Evolutionary conservation across 2,888 invertebrate genomes (phyloP).

Genomic region (Acronicta alni): DNA sequence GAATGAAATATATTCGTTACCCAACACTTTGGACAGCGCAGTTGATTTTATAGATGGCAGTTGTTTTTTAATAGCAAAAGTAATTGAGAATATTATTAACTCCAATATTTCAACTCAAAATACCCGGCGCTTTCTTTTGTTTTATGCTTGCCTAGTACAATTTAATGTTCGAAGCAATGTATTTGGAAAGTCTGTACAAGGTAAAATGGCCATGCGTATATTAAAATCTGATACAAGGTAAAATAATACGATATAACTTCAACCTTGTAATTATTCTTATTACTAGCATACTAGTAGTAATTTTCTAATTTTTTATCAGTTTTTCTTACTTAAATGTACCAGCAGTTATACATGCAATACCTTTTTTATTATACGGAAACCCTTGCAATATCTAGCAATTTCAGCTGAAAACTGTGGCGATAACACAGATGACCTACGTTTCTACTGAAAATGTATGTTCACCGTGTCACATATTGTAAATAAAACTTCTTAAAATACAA

Average conservation of each 20-base stretch:
- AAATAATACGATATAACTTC: constrained; percentile 4
- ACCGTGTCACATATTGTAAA: too few species aligned
- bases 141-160: constrained; percentile 27
- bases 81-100: constrained; percentile 26
- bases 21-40: constrained; percentile 19
- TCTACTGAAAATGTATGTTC: too few species aligned
- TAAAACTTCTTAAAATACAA: too few species aligned
- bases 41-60: constrained; percentile 19
- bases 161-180: constrained; percentile 25
- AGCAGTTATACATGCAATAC: too few species aligned
- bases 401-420: too few species aligned
- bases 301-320: neutral
- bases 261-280: constrained; percentile 1
- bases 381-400: too few species aligned
- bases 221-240: constrained; percentile 2
- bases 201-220: neutral
- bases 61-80: constrained; percentile 27
- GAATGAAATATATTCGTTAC: constrained; percentile 33
- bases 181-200: constrained; percentile 36
- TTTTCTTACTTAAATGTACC: too few species aligned
- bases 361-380: too few species aligned
- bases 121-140: constrained; percentile 38
- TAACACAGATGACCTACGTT: too few species aligned
- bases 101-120: constrained; percentile 28
- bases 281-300: neutral